phyloP scores from a whole-genome alignment of 2,797 vertebrate species.

The Sebastes minor region DNA sequence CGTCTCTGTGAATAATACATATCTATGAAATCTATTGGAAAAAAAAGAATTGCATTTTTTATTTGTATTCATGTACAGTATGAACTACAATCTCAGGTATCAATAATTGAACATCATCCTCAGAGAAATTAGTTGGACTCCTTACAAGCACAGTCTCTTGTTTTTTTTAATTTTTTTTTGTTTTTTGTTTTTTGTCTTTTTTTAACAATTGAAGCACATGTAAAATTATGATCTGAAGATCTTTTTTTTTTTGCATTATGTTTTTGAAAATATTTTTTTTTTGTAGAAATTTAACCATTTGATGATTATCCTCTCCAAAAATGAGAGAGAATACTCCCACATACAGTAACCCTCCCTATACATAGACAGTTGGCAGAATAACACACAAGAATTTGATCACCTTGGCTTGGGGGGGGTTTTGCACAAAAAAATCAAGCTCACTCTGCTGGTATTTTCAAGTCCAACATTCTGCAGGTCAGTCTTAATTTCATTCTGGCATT shows the following conservation, averaged over 20 bases:
- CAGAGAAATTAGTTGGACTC: slow-evolving; percentile 75
- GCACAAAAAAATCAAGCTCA: slow-evolving; percentile 77
- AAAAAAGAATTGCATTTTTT: slow-evolving; percentile 83
- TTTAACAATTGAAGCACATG: slow-evolving; percentile 89
- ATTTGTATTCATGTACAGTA: slow-evolving; percentile 87
- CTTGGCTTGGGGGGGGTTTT: slow-evolving; percentile 82
- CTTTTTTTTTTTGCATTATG: slow-evolving; percentile 75
- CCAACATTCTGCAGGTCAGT: slow-evolving; percentile 61
- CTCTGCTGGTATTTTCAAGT: slow-evolving; percentile 75
- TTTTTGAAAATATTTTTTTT: slow-evolving; percentile 86
- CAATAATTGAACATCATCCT: slow-evolving; percentile 81
- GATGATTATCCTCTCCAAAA: slow-evolving; percentile 86
- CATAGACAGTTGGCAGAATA: slow-evolving; percentile 81
- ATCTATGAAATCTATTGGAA: slow-evolving; percentile 60
- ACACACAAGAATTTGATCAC: slow-evolving; percentile 88
- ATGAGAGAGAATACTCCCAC: slow-evolving; percentile 76
- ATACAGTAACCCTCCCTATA: slow-evolving; percentile 67
- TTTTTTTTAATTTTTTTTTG: slow-evolving; percentile 66
- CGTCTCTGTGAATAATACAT: slow-evolving; percentile 36
- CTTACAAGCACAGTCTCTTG: slow-evolving; percentile 79
- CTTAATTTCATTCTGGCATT: slow-evolving; percentile 62
- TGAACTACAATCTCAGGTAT: slow-evolving; percentile 88
- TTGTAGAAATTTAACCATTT: slow-evolving; percentile 88
- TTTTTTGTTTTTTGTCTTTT: slow-evolving; percentile 63
- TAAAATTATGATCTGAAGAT: slow-evolving; percentile 86